Percentiles rank a stretch among this genome's conserved stretches.
Conservation (phyloP, 2,888 invertebrate species). For the Drosophila monieri region DNA sequence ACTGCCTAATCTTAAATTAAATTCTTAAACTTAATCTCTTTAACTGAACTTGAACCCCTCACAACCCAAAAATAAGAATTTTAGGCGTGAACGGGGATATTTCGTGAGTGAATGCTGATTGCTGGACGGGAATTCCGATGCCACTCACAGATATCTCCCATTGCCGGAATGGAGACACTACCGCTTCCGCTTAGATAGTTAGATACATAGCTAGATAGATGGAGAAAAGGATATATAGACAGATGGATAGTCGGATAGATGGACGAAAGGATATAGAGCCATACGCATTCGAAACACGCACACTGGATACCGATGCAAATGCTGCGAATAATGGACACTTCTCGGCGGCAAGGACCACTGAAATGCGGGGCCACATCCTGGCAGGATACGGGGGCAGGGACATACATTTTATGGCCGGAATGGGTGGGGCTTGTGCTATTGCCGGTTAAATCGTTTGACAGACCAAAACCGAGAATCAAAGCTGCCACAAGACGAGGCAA, state of each 20-base stretch:
- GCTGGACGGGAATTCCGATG: conserved; percentile 20
- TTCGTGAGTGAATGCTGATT: conserved; percentile 32
- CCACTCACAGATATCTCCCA: conserved; percentile 27
- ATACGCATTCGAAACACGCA: conserved; percentile 55
- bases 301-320: conserved; percentile 46
- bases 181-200: background rate
- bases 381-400: conserved; percentile 3
- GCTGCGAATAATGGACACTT: conserved; percentile 62
- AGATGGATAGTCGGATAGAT: background rate
- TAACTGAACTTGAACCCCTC: background rate
- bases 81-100: conserved; percentile 20
- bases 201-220: background rate
- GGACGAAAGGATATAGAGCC: conserved; percentile 11
- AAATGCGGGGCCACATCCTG: background rate
- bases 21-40: background rate
- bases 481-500: conserved; percentile 9
- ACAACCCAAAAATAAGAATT: background rate
- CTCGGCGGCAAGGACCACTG: conserved; percentile 21
- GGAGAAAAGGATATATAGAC: background rate
- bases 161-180: conserved; percentile 5
- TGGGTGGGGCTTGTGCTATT: conserved; percentile 11
- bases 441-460: conserved; percentile 15
- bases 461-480: conserved; percentile 25
- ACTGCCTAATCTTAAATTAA: background rate
- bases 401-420: conserved; percentile 13